These are phyloP conservation scores for Columba livia DNA, from an alignment of 2,113 vertebrate species.

Conservation along the genomic window DNA sequence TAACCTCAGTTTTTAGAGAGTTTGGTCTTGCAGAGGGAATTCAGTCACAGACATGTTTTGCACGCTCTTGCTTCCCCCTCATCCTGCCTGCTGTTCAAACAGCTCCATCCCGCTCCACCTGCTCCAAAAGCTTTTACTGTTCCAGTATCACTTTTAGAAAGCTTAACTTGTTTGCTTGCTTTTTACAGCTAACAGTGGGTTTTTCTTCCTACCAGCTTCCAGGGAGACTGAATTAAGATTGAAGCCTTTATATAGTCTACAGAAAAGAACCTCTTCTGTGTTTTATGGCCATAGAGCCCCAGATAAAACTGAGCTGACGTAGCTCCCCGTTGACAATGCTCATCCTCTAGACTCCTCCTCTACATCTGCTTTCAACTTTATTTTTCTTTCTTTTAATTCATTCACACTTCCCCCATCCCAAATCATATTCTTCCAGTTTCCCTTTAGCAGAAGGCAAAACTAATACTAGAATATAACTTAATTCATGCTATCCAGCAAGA, in stretches of 20 bases:
- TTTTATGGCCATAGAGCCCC: background rate
- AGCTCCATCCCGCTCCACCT: background rate
- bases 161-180: background rate
- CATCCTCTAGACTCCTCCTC: background rate
- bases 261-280: background rate
- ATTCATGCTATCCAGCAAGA: background rate
- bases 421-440: background rate
- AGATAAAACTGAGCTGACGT: background rate
- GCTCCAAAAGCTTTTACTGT: background rate
- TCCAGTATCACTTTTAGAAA: background rate
- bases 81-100: background rate
- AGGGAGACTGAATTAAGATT: background rate
- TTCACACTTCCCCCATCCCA: background rate
- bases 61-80: fast-evolving
- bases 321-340: background rate
- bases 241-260: background rate
- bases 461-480: background rate
- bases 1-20: background rate
- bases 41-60: background rate
- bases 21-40: background rate
- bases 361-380: background rate
- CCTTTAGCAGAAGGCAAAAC: background rate
- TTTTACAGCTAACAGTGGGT: background rate
- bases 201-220: background rate
- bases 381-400: background rate